These are phyloP conservation scores for Shargacucullia verbasci DNA, from an alignment of 2,888 invertebrate species.

Conservation along the genomic window DNA sequence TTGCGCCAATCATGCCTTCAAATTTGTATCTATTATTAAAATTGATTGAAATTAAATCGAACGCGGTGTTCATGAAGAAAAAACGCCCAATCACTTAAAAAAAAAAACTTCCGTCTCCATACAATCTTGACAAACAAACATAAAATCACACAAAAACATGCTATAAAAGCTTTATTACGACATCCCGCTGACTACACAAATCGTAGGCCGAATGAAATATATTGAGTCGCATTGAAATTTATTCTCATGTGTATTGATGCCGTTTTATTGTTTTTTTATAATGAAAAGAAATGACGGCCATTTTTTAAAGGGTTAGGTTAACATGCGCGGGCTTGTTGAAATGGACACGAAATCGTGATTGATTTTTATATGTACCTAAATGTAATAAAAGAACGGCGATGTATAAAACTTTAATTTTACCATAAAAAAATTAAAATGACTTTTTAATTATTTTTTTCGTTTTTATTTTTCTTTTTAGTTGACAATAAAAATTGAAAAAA, in stretches of 20 bases:
- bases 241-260: slow-evolving; percentile 23
- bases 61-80: too few species aligned
- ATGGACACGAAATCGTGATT: not conserved
- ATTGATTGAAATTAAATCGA: too few species aligned
- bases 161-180: slow-evolving; percentile 19
- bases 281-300: slow-evolving; percentile 29
- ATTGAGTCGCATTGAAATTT: slow-evolving; percentile 46
- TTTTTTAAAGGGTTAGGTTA: slow-evolving; percentile 34
- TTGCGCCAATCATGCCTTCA: too few species aligned
- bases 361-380: not conserved
- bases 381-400: too few species aligned
- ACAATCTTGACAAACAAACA: slow-evolving; percentile 1
- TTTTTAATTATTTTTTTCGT: too few species aligned
- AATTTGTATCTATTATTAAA: too few species aligned
- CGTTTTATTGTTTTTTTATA: slow-evolving; percentile 44
- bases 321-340: not conserved
- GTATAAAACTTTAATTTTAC: too few species aligned
- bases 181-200: slow-evolving; percentile 10
- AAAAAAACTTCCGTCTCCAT: too few species aligned
- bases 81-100: too few species aligned
- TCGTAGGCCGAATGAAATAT: slow-evolving; percentile 26
- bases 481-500: too few species aligned
- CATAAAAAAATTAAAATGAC: too few species aligned
- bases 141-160: not conserved
- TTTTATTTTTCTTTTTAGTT: too few species aligned